These are phyloP conservation scores for Aleiodes testaceus DNA, from an alignment of 2,888 invertebrate species.

Conservation along the genomic window DNA sequence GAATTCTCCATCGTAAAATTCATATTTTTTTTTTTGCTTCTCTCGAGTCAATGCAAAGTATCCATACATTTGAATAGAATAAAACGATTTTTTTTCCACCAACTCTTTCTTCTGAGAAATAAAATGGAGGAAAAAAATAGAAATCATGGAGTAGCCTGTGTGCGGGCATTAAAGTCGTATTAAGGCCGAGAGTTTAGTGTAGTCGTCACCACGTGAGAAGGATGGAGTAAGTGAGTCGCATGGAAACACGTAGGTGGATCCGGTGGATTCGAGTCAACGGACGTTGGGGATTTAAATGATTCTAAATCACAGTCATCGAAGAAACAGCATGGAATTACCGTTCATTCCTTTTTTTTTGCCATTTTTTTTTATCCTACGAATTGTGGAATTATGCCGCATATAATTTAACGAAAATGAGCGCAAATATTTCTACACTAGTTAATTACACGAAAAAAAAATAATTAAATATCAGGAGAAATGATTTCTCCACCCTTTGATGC, in stretches of 20 bases:
- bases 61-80: too few relatives aligned
- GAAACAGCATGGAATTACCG: slow-evolving; percentile 25
- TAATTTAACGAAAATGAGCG: background rate
- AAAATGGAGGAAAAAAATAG: background rate
- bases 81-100: too few relatives aligned
- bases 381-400: slow-evolving; percentile 11
- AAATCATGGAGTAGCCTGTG: slow-evolving; percentile 51
- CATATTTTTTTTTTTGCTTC: too few relatives aligned
- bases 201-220: slow-evolving; percentile 4
- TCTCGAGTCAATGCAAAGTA: too few relatives aligned
- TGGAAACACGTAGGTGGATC: slow-evolving; percentile 35
- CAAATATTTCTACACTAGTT: too few relatives aligned
- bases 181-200: slow-evolving; percentile 53
- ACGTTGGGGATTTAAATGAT: slow-evolving; percentile 31
- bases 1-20: too few relatives aligned
- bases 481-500: background rate
- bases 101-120: background rate
- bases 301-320: slow-evolving; percentile 31
- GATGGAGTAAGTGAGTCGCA: slow-evolving; percentile 9
- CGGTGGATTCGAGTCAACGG: slow-evolving; percentile 33
- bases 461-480: too few relatives aligned
- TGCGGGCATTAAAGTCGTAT: slow-evolving; percentile 59
- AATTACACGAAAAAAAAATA: too few relatives aligned
- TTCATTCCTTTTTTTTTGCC: slow-evolving; percentile 4
- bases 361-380: slow-evolving; percentile 1